Conservation (phyloP, 2,797 vertebrate genomes). For the Phataginus tricuspis region DNA sequence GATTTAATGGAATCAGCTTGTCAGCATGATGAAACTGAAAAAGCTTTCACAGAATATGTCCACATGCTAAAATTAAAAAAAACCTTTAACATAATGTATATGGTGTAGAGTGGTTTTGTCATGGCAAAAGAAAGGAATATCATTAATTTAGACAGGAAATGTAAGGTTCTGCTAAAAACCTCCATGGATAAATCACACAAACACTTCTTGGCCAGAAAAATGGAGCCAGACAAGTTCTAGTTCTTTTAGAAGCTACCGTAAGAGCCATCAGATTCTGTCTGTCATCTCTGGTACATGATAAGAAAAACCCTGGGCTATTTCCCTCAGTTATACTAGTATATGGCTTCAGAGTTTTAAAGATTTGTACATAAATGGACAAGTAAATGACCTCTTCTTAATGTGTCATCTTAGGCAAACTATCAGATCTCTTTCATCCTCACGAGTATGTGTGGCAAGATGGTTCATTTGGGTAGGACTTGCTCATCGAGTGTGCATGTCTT, state of each 20-base stretch:
- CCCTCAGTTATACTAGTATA: slow-evolving; percentile 78
- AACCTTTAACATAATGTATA: slow-evolving; percentile 86
- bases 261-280: slow-evolving; percentile 83
- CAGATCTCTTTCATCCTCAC: not conserved
- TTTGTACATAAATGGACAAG: slow-evolving; percentile 79
- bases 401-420: slow-evolving; percentile 33
- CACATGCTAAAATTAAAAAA: slow-evolving; percentile 69
- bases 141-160: slow-evolving; percentile 85
- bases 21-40: slow-evolving; percentile 83
- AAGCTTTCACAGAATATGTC: slow-evolving; percentile 84
- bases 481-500: not conserved
- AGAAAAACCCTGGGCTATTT: slow-evolving; percentile 83
- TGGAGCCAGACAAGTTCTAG: slow-evolving; percentile 82
- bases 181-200: slow-evolving; percentile 82
- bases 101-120: slow-evolving; percentile 80
- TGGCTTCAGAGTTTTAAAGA: slow-evolving; percentile 81
- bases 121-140: slow-evolving; percentile 81
- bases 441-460: not conserved
- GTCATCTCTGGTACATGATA: slow-evolving; percentile 80
- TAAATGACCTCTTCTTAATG: slow-evolving; percentile 81
- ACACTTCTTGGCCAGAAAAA: slow-evolving; percentile 82
- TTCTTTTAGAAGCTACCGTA: slow-evolving; percentile 82
- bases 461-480: not conserved
- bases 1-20: slow-evolving; percentile 85
- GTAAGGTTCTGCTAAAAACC: slow-evolving; percentile 83